These are phyloP conservation scores for Epizoanthus ramosus DNA, from an alignment of 92 coral and sea anemone genomes.

Conservation along the genomic window DNA sequence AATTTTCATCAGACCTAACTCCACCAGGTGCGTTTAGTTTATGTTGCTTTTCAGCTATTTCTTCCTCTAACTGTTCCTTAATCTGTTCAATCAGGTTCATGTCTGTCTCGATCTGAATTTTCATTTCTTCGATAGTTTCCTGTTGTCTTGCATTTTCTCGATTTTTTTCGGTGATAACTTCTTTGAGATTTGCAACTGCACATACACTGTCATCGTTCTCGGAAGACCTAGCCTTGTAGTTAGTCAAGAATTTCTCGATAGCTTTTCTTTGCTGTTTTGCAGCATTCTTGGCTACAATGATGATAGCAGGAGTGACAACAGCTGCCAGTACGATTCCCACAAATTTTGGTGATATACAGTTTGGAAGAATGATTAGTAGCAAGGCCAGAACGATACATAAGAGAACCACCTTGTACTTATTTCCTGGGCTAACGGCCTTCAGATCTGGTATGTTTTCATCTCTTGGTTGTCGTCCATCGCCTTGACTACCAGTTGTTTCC, in stretches of 20 bases:
- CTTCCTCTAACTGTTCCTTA: slow-evolving; percentile 69
- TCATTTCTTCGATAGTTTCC: slow-evolving; percentile 59
- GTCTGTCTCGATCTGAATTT: slow-evolving; percentile 66
- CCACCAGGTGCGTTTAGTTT: slow-evolving; percentile 53
- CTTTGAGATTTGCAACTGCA: slow-evolving; percentile 8
- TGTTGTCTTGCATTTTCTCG: slow-evolving; percentile 30
- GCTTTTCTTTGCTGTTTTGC: slow-evolving; percentile 47
- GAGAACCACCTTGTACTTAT: slow-evolving; percentile 13
- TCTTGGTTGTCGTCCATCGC: background rate
- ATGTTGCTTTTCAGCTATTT: slow-evolving; percentile 62
- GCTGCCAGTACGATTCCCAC: slow-evolving; percentile 43
- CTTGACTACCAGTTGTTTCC: slow-evolving; percentile 12
- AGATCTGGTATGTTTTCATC: slow-evolving; percentile 3
- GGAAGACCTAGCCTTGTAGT: background rate
- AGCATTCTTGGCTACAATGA: slow-evolving; percentile 41
- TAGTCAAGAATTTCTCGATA: slow-evolving; percentile 33
- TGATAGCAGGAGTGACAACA: slow-evolving; percentile 49
- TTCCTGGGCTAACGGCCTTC: background rate
- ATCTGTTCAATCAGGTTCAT: slow-evolving; percentile 62
- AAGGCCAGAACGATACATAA: slow-evolving; percentile 45
- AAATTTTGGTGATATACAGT: slow-evolving; percentile 34
- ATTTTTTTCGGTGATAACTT: background rate
- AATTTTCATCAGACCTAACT: slow-evolving; percentile 34
- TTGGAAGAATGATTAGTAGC: slow-evolving; percentile 47
- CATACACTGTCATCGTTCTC: background rate